Evolutionary conservation across 2,888 invertebrate genomes (phyloP).

Genomic region (Aromia moschata): DNA sequence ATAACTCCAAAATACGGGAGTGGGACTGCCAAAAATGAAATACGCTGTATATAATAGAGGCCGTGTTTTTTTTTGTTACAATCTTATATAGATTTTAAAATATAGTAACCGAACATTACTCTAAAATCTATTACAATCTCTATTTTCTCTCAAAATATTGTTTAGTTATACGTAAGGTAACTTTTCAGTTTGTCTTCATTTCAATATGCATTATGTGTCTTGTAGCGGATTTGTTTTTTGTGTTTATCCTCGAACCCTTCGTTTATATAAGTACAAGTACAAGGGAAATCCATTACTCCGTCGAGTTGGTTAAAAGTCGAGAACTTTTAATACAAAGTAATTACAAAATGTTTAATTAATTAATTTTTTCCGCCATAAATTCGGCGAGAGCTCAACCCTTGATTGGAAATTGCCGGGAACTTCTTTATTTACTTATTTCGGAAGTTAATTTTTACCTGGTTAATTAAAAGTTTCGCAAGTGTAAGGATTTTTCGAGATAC

Average conservation of each 20-base stretch:
- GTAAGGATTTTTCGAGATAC: too few species aligned
- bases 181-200: constrained; percentile 3
- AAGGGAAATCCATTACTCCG: not conserved
- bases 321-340: not conserved
- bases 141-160: not conserved
- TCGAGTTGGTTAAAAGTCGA: not conserved
- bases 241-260: constrained; percentile 1
- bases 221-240: constrained; percentile 3
- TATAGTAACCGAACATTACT: not conserved
- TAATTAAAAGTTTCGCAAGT: constrained; percentile 7
- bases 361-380: not conserved
- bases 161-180: constrained; percentile 10
- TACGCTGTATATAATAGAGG: too few species aligned
- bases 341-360: not conserved
- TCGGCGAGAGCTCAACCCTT: not conserved
- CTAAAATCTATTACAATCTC: not conserved
- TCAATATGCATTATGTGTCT: constrained; percentile 12
- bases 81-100: too few species aligned
- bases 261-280: not conserved
- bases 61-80: too few species aligned
- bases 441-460: not conserved
- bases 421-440: not conserved
- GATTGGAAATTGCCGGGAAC: not conserved
- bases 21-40: too few species aligned
- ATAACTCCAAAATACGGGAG: too few species aligned